Percentiles rank a stretch among this genome's conserved stretches.
These are phyloP conservation scores for Reticulitermes lucifugus DNA, from an alignment of 2,888 invertebrate genomes.

Conservation along the genomic window DNA sequence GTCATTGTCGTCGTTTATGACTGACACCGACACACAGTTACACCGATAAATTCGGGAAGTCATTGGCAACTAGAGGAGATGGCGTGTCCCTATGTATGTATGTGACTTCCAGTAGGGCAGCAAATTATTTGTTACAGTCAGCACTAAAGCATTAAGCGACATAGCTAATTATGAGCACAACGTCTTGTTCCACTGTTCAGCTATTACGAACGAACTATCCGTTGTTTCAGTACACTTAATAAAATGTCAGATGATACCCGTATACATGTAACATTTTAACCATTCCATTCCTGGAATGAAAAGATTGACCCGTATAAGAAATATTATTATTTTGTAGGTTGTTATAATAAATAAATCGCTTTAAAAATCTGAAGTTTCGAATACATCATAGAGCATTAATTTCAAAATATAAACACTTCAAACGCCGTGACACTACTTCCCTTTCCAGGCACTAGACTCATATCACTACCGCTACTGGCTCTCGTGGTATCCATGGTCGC, in stretches of 20 bases:
- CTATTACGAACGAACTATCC: not conserved
- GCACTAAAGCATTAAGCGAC: not conserved
- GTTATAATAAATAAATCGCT: constrained; percentile 3
- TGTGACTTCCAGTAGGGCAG: not conserved
- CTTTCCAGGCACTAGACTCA: not conserved
- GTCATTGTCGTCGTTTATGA: not conserved
- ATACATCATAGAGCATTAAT: not conserved
- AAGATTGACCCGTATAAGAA: not conserved
- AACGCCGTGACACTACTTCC: no score
- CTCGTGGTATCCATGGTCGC: not conserved
- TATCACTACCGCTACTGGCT: not conserved
- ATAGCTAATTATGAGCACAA: not conserved
- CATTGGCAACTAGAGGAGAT: not conserved
- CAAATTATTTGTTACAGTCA: no score
- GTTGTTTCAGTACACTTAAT: not conserved
- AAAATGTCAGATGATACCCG: not conserved
- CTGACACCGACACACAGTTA: not conserved
- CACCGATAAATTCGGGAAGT: not conserved
- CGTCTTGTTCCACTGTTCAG: not conserved
- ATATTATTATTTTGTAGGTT: not conserved
- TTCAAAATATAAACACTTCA: no score
- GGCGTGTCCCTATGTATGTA: not conserved
- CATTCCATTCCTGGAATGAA: constrained; percentile 6
- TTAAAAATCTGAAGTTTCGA: constrained; percentile 8
- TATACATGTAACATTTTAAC: not conserved